Percentiles rank a stretch among this genome's conserved stretches.
phyloP scores from a whole-genome alignment of 1,140 invertebrate species.

The Drosophila tristis region DNA sequence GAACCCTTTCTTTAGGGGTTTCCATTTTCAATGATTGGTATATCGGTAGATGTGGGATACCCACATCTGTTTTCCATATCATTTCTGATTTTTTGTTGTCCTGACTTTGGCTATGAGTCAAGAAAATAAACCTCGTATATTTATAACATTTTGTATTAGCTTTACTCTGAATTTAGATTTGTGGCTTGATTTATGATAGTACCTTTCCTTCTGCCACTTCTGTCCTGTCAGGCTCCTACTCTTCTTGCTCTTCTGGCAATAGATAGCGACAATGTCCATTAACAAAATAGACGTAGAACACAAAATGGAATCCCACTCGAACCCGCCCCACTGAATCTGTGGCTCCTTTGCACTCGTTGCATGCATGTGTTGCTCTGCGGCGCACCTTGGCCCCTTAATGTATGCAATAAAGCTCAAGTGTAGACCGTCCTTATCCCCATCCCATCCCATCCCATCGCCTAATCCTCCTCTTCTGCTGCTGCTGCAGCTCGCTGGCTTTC shows the following conservation, averaged over 20 bases:
- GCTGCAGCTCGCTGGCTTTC: conserved; percentile 29
- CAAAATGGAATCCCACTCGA: conserved; percentile 7
- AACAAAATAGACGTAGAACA: conserved; percentile 64
- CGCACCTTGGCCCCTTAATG: conserved; percentile 80
- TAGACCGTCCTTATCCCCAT: conserved; percentile 43
- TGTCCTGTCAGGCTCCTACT: conserved; percentile 7
- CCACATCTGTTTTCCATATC: conserved; percentile 1
- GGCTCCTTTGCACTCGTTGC: conserved; percentile 34
- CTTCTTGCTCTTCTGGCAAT: conserved; percentile 20
- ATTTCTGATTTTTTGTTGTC: neutral
- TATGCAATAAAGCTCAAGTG: conserved; percentile 82
- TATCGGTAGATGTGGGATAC: neutral
- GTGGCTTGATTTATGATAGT: conserved; percentile 66
- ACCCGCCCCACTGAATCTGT: conserved; percentile 10
- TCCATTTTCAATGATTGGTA: no score
- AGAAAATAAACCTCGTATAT: conserved; percentile 8
- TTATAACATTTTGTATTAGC: conserved; percentile 14
- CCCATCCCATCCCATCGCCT: conserved; percentile 1
- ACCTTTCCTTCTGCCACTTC: conserved; percentile 9
- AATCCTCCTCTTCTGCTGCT: conserved; percentile 6
- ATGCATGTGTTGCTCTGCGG: conserved; percentile 63
- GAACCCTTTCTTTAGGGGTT: neutral
- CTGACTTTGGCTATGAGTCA: conserved; percentile 47
- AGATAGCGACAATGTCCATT: conserved; percentile 73
- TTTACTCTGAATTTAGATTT: conserved; percentile 44